Evolutionary conservation across 2,888 invertebrate species (phyloP).

Genomic region (Capitulum mitella): DNA sequence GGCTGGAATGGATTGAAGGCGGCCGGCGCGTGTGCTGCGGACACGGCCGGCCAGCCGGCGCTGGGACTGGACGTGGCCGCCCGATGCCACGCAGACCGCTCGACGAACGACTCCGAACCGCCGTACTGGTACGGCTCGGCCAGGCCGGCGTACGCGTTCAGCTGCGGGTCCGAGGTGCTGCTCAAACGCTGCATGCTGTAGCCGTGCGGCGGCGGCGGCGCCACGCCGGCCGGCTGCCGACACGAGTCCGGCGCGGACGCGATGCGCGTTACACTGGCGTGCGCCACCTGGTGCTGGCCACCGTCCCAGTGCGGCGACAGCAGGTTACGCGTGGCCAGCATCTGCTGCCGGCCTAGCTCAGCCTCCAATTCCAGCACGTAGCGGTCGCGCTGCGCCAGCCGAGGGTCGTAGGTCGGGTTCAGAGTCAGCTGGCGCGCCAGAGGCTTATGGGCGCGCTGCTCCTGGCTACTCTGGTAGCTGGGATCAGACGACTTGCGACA

Average conservation of each 20-base stretch:
- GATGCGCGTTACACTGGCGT: constrained; percentile 57
- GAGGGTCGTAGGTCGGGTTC: constrained; percentile 71
- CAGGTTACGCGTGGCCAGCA: constrained; percentile 33
- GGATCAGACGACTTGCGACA: constrained; percentile 28
- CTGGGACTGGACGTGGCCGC: constrained; percentile 1
- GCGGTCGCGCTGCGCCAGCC: constrained; percentile 49
- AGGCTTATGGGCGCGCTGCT: constrained; percentile 57
- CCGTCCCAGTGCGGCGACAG: constrained; percentile 24
- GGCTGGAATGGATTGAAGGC: constrained; percentile 26
- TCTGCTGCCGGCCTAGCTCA: constrained; percentile 38
- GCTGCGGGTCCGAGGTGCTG: constrained; percentile 57
- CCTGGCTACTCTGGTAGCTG: constrained; percentile 24
- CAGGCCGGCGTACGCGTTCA: constrained; percentile 46
- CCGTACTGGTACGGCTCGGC: constrained; percentile 25
- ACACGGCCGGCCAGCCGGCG: constrained; percentile 17
- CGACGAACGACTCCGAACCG: constrained; percentile 35
- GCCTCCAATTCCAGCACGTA: constrained; percentile 37
- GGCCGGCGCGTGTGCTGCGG: constrained; percentile 21
- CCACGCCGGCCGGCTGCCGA: constrained; percentile 49
- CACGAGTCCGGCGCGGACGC: constrained; percentile 64
- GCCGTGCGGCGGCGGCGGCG: constrained; percentile 40
- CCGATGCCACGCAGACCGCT: constrained; percentile 32
- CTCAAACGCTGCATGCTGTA: constrained; percentile 48
- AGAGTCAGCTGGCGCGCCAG: constrained; percentile 70
- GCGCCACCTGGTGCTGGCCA: constrained; percentile 36